Percentiles rank a stretch among this genome's conserved stretches.
Evolutionary conservation across 2,113 vertebrate genomes (phyloP).

Genomic region (Halcyon malimbica): DNA sequence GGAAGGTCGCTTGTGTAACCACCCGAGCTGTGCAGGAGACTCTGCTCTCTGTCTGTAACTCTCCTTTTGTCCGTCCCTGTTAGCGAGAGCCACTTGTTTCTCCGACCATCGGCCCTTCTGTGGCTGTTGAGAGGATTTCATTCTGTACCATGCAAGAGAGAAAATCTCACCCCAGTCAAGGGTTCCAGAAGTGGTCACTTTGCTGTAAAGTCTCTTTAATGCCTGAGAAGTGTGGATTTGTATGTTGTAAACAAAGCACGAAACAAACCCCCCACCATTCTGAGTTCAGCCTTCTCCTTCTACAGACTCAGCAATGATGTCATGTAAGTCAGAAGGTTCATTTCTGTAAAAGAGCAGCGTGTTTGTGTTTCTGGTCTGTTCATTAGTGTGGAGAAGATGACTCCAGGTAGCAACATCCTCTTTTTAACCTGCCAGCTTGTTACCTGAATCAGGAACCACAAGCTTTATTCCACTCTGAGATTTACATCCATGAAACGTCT

Average conservation of each 20-base stretch:
- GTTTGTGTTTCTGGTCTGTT: not conserved
- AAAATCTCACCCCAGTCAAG: not conserved
- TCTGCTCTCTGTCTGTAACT: not conserved
- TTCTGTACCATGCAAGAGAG: not conserved
- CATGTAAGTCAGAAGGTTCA: not conserved
- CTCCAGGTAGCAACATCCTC: not conserved
- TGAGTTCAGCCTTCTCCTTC: not conserved
- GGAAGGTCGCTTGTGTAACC: not conserved
- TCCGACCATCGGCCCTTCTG: not conserved
- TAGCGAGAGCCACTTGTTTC: not conserved
- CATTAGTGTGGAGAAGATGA: not conserved
- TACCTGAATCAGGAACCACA: not conserved
- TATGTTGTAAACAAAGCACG: not conserved
- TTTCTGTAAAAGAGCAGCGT: not conserved
- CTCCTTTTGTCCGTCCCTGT: not conserved
- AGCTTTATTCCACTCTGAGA: not conserved
- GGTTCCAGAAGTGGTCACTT: not conserved
- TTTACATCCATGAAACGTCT: not conserved
- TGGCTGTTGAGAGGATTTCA: not conserved
- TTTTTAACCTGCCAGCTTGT: not conserved
- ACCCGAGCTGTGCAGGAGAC: not conserved
- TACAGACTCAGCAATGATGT: not conserved
- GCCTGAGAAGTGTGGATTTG: not conserved
- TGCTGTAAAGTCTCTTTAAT: not conserved
- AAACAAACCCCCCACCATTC: too few relatives aligned